phyloP scores from a whole-genome alignment of 1,140 invertebrate species.

The Drosophila chauvacae region DNA sequence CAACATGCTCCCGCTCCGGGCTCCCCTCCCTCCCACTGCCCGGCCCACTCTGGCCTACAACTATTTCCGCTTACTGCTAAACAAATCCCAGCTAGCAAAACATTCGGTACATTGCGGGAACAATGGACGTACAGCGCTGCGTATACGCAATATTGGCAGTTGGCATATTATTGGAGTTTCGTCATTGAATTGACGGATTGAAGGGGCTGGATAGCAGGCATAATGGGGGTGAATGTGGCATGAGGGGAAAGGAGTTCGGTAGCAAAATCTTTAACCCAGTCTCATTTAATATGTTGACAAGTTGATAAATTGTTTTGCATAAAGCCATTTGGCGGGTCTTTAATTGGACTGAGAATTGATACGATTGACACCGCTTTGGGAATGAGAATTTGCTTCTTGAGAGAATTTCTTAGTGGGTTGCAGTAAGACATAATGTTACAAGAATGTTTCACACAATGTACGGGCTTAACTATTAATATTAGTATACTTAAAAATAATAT shows the following conservation, averaged over 20 bases:
- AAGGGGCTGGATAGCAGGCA: conserved; percentile 18
- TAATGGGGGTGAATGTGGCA: conserved; percentile 5
- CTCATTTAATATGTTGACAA: conserved; percentile 83
- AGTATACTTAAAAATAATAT: not conserved
- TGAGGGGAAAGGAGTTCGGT: not conserved
- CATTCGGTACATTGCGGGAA: conserved; percentile 30
- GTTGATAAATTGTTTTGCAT: conserved; percentile 79
- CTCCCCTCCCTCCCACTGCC: not conserved
- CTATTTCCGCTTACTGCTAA: conserved; percentile 79
- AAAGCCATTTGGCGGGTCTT: conserved; percentile 9
- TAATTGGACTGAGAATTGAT: conserved; percentile 38
- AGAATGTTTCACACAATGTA: not conserved
- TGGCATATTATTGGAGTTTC: conserved; percentile 70
- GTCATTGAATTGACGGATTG: conserved; percentile 54
- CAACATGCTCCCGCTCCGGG: conserved; percentile 32
- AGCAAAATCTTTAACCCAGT: conserved; percentile 67
- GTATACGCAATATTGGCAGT: conserved; percentile 79
- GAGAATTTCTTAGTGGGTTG: not conserved
- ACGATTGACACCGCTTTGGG: not conserved
- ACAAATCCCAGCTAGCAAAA: conserved; percentile 78
- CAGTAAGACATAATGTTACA: not conserved
- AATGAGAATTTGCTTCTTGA: conserved; percentile 6
- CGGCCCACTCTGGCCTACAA: conserved; percentile 53
- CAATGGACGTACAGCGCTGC: conserved; percentile 59
- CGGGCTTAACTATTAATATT: not conserved